Evolutionary conservation across 1,140 invertebrate genomes (phyloP).

Genomic region (Penaeus indicus): DNA sequence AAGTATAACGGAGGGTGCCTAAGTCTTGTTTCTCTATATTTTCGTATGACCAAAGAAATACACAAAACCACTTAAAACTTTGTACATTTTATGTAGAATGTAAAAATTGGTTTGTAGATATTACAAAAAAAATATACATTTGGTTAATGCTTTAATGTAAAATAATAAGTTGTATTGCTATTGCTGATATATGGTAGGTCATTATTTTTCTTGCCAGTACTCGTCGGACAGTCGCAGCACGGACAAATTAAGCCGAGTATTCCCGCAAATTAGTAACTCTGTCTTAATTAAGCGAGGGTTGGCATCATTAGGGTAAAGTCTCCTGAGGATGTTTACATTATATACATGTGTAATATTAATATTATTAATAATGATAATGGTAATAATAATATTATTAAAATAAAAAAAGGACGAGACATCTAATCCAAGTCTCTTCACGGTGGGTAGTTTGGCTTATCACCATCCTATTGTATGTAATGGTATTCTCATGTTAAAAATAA

Average conservation of each 20-base stretch:
- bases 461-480: too few relatives aligned
- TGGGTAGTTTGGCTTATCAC: too few relatives aligned
- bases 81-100: conserved; percentile 62
- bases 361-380: too few relatives aligned
- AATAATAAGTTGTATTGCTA: conserved; percentile 50
- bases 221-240: conserved; percentile 54
- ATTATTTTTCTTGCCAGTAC: conserved; percentile 44
- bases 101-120: conserved; percentile 60
- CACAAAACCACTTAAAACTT: conserved; percentile 46
- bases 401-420: too few relatives aligned
- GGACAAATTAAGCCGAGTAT: neutral
- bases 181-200: conserved; percentile 39
- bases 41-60: conserved; percentile 60
- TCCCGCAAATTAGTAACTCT: neutral
- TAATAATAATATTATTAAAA: too few relatives aligned
- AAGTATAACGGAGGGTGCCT: conserved; percentile 59
- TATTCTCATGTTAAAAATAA: too few relatives aligned
- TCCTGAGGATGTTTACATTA: neutral
- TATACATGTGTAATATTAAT: too few relatives aligned
- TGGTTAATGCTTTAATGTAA: conserved; percentile 62
- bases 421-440: too few relatives aligned
- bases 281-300: conserved; percentile 32
- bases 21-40: conserved; percentile 60
- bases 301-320: conserved; percentile 2
- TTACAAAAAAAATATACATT: conserved; percentile 41